Evolutionary conservation across 2,888 invertebrate species (phyloP).

Genomic region (Hyposoter didymator): DNA sequence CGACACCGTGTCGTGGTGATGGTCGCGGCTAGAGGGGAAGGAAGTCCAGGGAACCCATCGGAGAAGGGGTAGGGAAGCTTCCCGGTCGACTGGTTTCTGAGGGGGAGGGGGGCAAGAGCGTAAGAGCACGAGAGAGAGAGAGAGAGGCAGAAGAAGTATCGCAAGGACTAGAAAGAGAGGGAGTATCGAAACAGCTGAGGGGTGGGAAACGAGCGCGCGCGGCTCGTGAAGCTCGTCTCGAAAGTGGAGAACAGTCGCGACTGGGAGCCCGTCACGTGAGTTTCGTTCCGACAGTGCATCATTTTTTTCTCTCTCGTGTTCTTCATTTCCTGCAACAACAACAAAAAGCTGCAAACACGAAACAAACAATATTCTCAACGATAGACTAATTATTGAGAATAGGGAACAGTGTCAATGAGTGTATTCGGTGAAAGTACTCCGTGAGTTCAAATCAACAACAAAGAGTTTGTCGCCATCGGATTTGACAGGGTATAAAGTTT

Average conservation of each 20-base stretch:
- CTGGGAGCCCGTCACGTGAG: conserved; percentile 76
- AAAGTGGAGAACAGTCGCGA: conserved; percentile 76
- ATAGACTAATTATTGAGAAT: not conserved
- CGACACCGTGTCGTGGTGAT: conserved; percentile 76
- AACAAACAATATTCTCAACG: not conserved
- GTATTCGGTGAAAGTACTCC: conserved; percentile 29
- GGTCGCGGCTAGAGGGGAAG: conserved; percentile 68
- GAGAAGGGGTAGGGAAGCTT: conserved; percentile 60
- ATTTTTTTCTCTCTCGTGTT: conserved; percentile 31
- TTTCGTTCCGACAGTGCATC: conserved; percentile 59
- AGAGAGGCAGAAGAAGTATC: not conserved
- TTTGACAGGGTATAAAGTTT: not conserved
- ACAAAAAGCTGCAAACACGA: not conserved
- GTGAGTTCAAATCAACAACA: not conserved
- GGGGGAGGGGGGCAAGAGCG: conserved; percentile 31
- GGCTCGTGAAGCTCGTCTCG: conserved; percentile 66
- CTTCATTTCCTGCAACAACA: not conserved
- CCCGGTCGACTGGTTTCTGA: conserved; percentile 72
- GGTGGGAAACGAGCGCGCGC: conserved; percentile 67
- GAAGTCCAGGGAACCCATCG: conserved; percentile 67
- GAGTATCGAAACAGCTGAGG: conserved; percentile 68
- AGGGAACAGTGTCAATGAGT: conserved; percentile 36
- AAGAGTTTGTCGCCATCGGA: not conserved
- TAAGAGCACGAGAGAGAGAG: conserved; percentile 29
- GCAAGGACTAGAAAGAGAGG: not conserved